phyloP scores from a whole-genome alignment of 2,888 invertebrate genomes.

The Erebia epiphron region DNA sequence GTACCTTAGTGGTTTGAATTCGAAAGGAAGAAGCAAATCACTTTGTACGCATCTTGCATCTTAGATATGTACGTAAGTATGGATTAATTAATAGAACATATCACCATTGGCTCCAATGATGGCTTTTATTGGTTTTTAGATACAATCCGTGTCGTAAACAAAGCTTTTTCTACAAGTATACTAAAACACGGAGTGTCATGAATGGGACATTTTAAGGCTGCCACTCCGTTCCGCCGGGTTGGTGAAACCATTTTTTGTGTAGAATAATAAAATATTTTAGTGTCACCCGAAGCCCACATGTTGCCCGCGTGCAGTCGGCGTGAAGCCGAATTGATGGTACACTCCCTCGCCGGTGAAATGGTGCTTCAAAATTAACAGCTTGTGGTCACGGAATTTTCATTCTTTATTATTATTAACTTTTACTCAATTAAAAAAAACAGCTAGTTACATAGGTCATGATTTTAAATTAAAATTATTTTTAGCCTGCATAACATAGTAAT shows the following conservation, averaged over 20 bases:
- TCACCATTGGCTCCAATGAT: too few relatives aligned
- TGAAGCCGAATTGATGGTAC: slow-evolving; percentile 24
- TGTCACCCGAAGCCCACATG: slow-evolving; percentile 19
- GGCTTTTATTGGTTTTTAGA: too few relatives aligned
- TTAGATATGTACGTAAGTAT: too few relatives aligned
- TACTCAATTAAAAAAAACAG: not conserved
- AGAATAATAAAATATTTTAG: slow-evolving; percentile 18
- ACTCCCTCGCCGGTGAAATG: slow-evolving; percentile 20
- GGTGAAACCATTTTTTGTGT: slow-evolving; percentile 8
- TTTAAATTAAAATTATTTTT: too few relatives aligned
- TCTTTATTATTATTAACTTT: slow-evolving; percentile 15
- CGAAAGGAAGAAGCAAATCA: too few relatives aligned
- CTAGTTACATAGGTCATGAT: too few relatives aligned
- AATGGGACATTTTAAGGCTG: not conserved
- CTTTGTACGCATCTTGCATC: too few relatives aligned
- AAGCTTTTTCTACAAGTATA: not conserved
- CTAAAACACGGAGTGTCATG: not conserved
- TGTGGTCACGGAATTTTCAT: slow-evolving; percentile 9
- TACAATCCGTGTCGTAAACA: too few relatives aligned
- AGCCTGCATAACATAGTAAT: too few relatives aligned
- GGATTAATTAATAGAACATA: too few relatives aligned
- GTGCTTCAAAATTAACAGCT: slow-evolving; percentile 22
- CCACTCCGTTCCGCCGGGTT: not conserved
- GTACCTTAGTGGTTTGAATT: too few relatives aligned
- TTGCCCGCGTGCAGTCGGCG: slow-evolving; percentile 24